Conservation (phyloP, 1,140 invertebrate species). For the Drosophila busckii region DNA sequence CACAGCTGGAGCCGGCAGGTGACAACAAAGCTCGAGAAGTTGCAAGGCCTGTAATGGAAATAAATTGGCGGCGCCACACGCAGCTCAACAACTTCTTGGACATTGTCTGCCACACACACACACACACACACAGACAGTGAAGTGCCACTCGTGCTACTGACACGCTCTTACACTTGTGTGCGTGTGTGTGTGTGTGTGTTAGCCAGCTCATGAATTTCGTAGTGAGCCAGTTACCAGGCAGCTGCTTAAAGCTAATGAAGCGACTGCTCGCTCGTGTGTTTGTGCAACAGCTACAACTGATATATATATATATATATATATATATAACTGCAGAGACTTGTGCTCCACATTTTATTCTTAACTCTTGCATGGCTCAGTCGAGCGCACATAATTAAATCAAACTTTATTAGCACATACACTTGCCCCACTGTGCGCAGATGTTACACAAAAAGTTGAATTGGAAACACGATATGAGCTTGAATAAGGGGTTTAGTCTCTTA, state of each 20-base stretch:
- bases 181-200: constrained; percentile 4
- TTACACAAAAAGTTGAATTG: too few relatives aligned
- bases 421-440: too few relatives aligned
- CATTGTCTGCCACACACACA: constrained; percentile 27
- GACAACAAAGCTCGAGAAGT: constrained; percentile 31
- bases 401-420: constrained; percentile 67
- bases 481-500: too few relatives aligned
- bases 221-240: constrained; percentile 59
- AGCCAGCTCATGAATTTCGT: constrained; percentile 60
- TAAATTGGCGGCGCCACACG: constrained; percentile 63
- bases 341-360: background rate
- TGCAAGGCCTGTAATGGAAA: constrained; percentile 45
- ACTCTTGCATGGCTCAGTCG: constrained; percentile 46
- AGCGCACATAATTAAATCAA: constrained; percentile 69
- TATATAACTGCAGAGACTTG: background rate
- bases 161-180: background rate
- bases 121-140: constrained; percentile 28
- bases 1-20: constrained; percentile 20
- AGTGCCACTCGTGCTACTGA: constrained; percentile 52
- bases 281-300: background rate
- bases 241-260: constrained; percentile 66
- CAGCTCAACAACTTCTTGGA: constrained; percentile 48
- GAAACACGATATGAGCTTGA: too few relatives aligned
- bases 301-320: background rate
- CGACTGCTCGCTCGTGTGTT: constrained; percentile 19